Evolutionary conservation across 2,113 vertebrate species (phyloP).

Genomic region (Rousettus leschenaultii): DNA sequence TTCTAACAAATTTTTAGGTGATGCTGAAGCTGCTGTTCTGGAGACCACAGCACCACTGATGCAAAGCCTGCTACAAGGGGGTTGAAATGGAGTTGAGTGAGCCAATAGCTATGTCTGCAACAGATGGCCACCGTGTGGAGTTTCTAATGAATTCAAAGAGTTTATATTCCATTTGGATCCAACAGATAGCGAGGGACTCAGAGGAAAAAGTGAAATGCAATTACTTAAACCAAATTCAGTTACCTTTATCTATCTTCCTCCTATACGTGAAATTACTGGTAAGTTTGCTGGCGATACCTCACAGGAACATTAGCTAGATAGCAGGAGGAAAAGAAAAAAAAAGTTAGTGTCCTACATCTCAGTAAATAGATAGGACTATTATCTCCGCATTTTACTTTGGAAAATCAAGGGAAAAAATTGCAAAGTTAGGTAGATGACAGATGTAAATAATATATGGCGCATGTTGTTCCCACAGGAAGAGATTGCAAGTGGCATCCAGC

Average conservation of each 20-base stretch:
- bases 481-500: background rate
- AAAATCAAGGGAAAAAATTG: background rate
- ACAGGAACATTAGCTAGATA: background rate
- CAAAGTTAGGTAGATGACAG: background rate
- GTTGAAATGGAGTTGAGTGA: background rate
- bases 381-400: background rate
- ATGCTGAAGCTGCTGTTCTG: background rate
- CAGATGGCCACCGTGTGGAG: conserved; percentile 48
- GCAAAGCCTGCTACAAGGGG: background rate
- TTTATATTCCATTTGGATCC: conserved; percentile 20
- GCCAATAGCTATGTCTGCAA: background rate
- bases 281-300: background rate
- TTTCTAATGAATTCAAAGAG: conserved; percentile 52
- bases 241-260: background rate
- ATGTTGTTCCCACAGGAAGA: background rate
- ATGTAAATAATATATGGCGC: background rate
- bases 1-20: background rate
- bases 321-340: background rate
- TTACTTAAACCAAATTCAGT: conserved; percentile 33
- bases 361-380: background rate
- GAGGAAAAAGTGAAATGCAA: conserved; percentile 28
- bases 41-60: background rate
- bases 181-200: background rate
- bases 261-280: background rate
- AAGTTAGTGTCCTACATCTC: background rate